These are phyloP conservation scores for Acestrorhynchus altus DNA, from an alignment of 2,797 vertebrate species.

Conservation along the genomic window DNA sequence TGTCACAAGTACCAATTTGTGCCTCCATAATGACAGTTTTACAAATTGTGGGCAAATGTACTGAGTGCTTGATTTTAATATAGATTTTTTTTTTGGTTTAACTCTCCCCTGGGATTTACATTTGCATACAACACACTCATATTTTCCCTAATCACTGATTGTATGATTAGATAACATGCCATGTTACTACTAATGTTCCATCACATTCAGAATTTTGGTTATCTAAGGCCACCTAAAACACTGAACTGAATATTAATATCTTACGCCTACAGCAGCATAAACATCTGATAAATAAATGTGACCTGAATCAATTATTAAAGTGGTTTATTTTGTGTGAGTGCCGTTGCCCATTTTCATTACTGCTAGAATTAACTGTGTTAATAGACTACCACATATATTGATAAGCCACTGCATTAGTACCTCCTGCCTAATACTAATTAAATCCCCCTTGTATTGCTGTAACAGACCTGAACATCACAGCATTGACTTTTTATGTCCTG, in stretches of 20 bases:
- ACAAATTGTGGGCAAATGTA: conserved; percentile 59
- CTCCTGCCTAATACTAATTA: background rate
- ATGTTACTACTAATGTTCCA: no score
- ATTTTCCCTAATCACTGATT: background rate
- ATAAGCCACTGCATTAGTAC: background rate
- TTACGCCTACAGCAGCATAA: conserved; percentile 34
- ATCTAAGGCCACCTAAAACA: no score
- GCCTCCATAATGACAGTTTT: conserved; percentile 67
- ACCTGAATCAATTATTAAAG: conserved; percentile 48
- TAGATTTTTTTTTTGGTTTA: no score
- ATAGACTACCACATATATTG: background rate
- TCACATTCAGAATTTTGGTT: no score
- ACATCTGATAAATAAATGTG: conserved; percentile 55
- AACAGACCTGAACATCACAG: no score
- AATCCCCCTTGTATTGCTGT: no score
- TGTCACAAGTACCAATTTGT: conserved; percentile 69
- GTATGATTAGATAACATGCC: no score
- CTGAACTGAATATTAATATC: no score
- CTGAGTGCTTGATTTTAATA: no score
- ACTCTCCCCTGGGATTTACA: no score
- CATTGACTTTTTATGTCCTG: no score
- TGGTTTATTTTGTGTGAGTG: conserved; percentile 7
- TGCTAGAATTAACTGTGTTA: background rate
- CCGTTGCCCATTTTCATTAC: background rate
- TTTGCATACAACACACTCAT: background rate